A percentile compares a stretch with the other conserved stretches of the same genome.
These are phyloP conservation scores for Colius striatus DNA, from an alignment of 2,113 vertebrate genomes.

Conservation along the genomic window DNA sequence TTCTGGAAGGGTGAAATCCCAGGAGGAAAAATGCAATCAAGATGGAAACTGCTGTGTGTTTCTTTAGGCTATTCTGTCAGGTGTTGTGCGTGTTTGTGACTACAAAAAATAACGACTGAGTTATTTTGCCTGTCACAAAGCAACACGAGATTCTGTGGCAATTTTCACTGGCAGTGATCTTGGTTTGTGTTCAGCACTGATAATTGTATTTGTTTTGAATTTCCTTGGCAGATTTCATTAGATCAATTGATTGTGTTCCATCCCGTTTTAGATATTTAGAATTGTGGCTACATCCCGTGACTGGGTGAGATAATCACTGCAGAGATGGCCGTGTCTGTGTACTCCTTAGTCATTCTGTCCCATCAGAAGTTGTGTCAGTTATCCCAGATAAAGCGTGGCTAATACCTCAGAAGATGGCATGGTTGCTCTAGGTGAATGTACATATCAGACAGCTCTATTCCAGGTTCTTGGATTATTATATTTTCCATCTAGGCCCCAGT, in stretches of 20 bases:
- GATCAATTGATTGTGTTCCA: neutral
- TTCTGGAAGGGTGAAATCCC: neutral
- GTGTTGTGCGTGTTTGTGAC: neutral
- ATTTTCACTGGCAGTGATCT: neutral
- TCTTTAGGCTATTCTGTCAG: neutral
- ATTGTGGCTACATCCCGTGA: neutral
- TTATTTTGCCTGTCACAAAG: neutral
- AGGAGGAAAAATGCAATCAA: neutral
- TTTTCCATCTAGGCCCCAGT: neutral
- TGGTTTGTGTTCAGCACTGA: conserved; percentile 28
- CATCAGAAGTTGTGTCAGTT: neutral
- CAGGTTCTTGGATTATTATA: neutral
- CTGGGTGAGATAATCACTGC: neutral
- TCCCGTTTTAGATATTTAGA: conserved; percentile 11
- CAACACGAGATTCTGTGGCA: neutral
- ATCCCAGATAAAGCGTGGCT: neutral
- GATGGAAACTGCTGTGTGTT: neutral
- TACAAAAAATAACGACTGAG: neutral
- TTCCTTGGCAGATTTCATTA: conserved; percentile 18
- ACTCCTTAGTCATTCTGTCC: neutral
- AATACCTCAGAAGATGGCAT: neutral
- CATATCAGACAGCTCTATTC: neutral
- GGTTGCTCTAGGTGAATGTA: neutral
- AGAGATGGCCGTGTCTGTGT: neutral
- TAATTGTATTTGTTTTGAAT: conserved; percentile 36